These are phyloP conservation scores for Myrmecophaga tridactyla DNA, from an alignment of 2,113 vertebrate genomes.

Conservation along the genomic window DNA sequence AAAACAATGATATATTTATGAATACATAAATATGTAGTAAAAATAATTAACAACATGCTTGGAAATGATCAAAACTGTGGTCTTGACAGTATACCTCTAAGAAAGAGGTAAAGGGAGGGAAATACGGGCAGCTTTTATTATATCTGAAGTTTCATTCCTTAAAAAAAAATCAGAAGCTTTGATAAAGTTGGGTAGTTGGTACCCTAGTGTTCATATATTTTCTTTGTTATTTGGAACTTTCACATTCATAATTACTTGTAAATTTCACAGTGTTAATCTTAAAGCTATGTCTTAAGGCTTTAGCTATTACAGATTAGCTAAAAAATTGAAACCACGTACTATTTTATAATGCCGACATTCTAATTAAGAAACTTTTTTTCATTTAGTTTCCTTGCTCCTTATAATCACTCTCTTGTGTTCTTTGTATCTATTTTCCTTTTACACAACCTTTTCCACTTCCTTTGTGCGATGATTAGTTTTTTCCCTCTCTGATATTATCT, in stretches of 20 bases:
- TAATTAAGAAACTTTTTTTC: constrained; percentile 28
- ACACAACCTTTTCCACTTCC: constrained; percentile 35
- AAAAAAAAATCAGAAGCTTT: background rate
- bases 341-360: constrained; percentile 30
- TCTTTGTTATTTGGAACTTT: constrained; percentile 44
- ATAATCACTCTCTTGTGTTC: constrained; percentile 33
- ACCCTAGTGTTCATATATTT: background rate
- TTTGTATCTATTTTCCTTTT: constrained; percentile 55
- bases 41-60: background rate
- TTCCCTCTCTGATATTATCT: constrained; percentile 22
- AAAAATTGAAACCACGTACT: constrained; percentile 26
- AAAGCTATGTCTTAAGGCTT: constrained; percentile 18
- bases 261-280: background rate
- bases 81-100: background rate
- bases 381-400: constrained; percentile 47
- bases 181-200: constrained; percentile 13
- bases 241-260: background rate
- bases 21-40: background rate
- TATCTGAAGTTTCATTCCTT: constrained; percentile 30
- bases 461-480: constrained; percentile 50
- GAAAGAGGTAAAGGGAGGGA: background rate
- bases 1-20: constrained; percentile 16
- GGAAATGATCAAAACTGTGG: background rate
- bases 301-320: background rate
- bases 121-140: background rate